Evolutionary conservation across 1,140 invertebrate species (phyloP).

Genomic region (Drosophila orena): DNA sequence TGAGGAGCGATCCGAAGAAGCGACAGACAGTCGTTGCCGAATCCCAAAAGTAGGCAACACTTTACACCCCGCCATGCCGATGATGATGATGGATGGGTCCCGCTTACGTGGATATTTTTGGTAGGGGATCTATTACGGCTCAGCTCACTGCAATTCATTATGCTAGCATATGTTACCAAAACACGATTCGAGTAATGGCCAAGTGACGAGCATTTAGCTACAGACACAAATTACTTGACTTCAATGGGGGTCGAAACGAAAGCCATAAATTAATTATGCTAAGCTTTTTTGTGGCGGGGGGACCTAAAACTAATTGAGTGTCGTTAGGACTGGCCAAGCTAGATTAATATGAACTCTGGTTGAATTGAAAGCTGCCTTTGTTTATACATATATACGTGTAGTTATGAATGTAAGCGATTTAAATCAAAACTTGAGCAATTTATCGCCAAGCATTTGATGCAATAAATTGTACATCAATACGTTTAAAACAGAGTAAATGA

Average conservation of each 20-base stretch:
- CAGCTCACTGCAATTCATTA: slow-evolving; percentile 42
- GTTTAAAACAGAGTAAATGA: no score
- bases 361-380: neutral
- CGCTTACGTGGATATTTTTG: slow-evolving; percentile 18
- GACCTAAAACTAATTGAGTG: slow-evolving; percentile 5
- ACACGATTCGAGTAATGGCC: neutral
- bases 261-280: slow-evolving; percentile 46
- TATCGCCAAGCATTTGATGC: no score
- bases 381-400: no score
- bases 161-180: slow-evolving; percentile 42
- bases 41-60: slow-evolving; percentile 44
- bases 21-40: slow-evolving; percentile 22
- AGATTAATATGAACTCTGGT: slow-evolving; percentile 11
- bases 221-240: slow-evolving; percentile 38
- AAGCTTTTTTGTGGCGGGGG: slow-evolving; percentile 8
- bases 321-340: neutral
- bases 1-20: slow-evolving; percentile 2
- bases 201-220: slow-evolving; percentile 38
- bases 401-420: no score
- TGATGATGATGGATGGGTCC: slow-evolving; percentile 50
- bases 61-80: slow-evolving; percentile 27
- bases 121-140: slow-evolving; percentile 2
- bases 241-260: neutral
- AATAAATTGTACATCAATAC: no score
- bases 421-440: no score